Base-by-base conservation (phyloP, 2,888 invertebrate species). In the Cistogaster globosa region DNA sequence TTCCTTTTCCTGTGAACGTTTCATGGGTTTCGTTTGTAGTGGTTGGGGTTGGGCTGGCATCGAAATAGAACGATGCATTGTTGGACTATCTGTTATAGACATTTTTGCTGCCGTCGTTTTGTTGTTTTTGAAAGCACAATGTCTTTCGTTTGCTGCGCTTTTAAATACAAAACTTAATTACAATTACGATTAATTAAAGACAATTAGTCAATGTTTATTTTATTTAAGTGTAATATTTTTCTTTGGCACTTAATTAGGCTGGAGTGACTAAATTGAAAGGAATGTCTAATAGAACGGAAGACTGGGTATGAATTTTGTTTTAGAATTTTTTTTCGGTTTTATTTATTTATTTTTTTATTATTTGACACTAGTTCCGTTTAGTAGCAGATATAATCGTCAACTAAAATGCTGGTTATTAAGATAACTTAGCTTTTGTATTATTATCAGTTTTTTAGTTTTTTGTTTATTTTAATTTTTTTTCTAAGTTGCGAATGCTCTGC, bases 31-130 rank as follows among this genome's bases (percentile, higher is more conserved):
- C n/a, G 88, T 86, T 84, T 90, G 90, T 22, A 88, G 53, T 6
- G 90, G 90, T 71, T 88, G 90, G 26, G 92, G 92, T 81, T 92
- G 92, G 11, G 90, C 90, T n/a, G 92, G 92, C 91, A 92, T 90
- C 71, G 92, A 92, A 60, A 89, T 89, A 5, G 92, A 92, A 63
- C 92, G 90, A 76, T 89, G 89, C 86, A 92, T 91, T 75, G 78
- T 80, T 72, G 63, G 82, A 67, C 82, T 85, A 16, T 67, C 51
- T 5, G 78, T 53, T 12, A 69, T 75, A 51, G 81, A 82, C 89
- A 87, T 88, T 71, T 69, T 68, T 36, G 67, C 63, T 79, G 84
- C 77, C 84, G 12, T 69, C 12, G 42, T 42, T 2, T 12, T 42
- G 12, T 26, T 14, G 1, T 36, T n/a, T 42, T n/a, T 62, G 45